Evolutionary conservation across 1,140 invertebrate genomes (phyloP).

Genomic region (Pinna nobilis): DNA sequence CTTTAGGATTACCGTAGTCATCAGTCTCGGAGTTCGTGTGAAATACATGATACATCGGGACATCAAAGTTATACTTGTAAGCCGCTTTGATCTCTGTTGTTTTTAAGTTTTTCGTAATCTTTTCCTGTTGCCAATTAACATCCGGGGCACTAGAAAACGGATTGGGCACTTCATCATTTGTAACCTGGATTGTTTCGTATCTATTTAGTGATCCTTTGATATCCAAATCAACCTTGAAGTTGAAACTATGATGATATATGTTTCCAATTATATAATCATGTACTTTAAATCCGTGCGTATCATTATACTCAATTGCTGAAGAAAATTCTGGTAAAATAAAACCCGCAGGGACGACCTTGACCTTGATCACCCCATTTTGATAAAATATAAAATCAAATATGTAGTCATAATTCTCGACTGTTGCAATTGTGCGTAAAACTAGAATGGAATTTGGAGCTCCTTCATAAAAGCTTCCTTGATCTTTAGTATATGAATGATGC

Average conservation of each 20-base stretch:
- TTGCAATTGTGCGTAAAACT: slow-evolving; percentile 53
- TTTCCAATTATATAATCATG: slow-evolving; percentile 39
- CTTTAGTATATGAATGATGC: slow-evolving; percentile 38
- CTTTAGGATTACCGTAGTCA: slow-evolving; percentile 37
- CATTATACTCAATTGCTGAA: slow-evolving; percentile 8
- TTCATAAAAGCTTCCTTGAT: slow-evolving; percentile 41
- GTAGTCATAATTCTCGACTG: slow-evolving; percentile 62
- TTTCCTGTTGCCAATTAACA: slow-evolving; percentile 26
- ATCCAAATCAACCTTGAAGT: slow-evolving; percentile 61
- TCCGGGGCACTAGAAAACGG: slow-evolving; percentile 41
- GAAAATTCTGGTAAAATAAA: slow-evolving; percentile 40
- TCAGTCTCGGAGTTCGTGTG: slow-evolving; percentile 36
- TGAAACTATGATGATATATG: slow-evolving; percentile 58
- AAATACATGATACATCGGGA: slow-evolving; percentile 62
- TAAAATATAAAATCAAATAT: slow-evolving; percentile 66
- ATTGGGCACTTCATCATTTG: neutral
- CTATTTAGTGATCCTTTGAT: slow-evolving; percentile 50
- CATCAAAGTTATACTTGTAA: slow-evolving; percentile 60
- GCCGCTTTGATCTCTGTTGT: slow-evolving; percentile 52
- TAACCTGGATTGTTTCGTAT: slow-evolving; percentile 44
- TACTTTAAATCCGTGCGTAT: slow-evolving; percentile 47
- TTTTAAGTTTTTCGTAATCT: slow-evolving; percentile 42
- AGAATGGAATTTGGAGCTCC: slow-evolving; percentile 54
- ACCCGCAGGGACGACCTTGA: slow-evolving; percentile 50
- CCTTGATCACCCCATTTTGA: slow-evolving; percentile 60